A percentile compares a stretch with the other conserved stretches of the same genome.
These are phyloP conservation scores for Micromussa lordhowensis DNA, from an alignment of 92 coral and sea anemone genomes.

Conservation along the genomic window DNA sequence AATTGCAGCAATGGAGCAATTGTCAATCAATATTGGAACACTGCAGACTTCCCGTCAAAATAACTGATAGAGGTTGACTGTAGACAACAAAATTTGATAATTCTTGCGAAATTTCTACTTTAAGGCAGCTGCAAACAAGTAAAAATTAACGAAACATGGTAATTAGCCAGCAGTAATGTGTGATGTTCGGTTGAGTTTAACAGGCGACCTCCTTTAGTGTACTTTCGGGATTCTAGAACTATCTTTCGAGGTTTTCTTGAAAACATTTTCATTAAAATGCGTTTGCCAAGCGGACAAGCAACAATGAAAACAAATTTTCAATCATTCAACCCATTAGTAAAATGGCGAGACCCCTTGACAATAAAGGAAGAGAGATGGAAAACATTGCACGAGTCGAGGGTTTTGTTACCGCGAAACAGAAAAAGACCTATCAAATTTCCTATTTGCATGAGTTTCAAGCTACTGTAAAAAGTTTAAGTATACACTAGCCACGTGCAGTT, in stretches of 20 bases:
- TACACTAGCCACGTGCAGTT: slow-evolving; percentile 15
- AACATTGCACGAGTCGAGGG: neutral
- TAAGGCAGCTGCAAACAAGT: neutral
- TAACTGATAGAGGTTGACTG: too few relatives aligned
- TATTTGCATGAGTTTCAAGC: neutral
- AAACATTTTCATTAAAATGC: neutral
- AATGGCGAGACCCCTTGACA: neutral
- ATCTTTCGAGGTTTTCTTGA: too few relatives aligned
- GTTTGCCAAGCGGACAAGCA: neutral
- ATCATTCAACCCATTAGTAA: neutral
- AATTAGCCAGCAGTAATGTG: too few relatives aligned
- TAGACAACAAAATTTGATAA: neutral
- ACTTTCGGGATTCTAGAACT: too few relatives aligned
- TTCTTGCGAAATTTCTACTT: neutral
- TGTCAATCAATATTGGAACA: too few relatives aligned
- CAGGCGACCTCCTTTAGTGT: too few relatives aligned
- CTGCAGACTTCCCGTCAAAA: too few relatives aligned
- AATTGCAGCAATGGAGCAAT: too few relatives aligned
- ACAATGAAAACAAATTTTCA: neutral
- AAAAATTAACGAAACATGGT: too few relatives aligned
- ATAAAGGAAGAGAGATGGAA: neutral
- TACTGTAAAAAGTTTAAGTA: neutral
- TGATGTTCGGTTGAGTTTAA: too few relatives aligned
- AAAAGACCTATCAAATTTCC: neutral
- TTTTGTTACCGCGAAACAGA: slow-evolving; percentile 1